These are phyloP conservation scores for Hypomecis atomaria DNA, from an alignment of 2,888 invertebrate species.

Conservation along the genomic window DNA sequence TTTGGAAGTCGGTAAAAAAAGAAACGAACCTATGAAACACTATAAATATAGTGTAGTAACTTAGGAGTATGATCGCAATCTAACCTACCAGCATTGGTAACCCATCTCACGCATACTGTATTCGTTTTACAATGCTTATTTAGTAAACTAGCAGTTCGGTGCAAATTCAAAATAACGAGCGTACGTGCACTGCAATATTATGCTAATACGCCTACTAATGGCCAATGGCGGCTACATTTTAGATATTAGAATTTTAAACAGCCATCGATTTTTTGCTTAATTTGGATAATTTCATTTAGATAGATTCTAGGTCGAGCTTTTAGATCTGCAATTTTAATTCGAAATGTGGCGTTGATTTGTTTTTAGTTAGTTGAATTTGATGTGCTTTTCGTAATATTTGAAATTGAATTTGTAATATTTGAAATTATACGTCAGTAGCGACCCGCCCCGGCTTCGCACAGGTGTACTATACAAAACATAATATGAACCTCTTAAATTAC, in stretches of 20 bases:
- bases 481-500: no score
- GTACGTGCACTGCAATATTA: conserved; percentile 29
- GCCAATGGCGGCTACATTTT: conserved; percentile 22
- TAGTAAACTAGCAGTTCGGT: conserved; percentile 9
- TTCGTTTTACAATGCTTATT: conserved; percentile 10
- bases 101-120: background rate
- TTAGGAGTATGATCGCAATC: background rate
- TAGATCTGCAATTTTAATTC: background rate
- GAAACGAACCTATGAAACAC: no score
- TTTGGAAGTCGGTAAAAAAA: no score
- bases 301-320: background rate
- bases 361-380: no score
- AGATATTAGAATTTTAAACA: conserved; percentile 17
- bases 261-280: conserved; percentile 11
- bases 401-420: no score
- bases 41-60: no score
- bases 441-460: no score
- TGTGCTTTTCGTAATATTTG: no score
- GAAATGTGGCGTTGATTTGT: no score
- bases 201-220: conserved; percentile 37
- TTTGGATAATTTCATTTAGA: conserved; percentile 26
- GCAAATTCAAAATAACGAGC: conserved; percentile 21
- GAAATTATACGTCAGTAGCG: no score
- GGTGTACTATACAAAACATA: no score
- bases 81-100: background rate